Base-by-base conservation (phyloP, 2,797 vertebrate genomes). In the Fratercula arctica region DNA sequence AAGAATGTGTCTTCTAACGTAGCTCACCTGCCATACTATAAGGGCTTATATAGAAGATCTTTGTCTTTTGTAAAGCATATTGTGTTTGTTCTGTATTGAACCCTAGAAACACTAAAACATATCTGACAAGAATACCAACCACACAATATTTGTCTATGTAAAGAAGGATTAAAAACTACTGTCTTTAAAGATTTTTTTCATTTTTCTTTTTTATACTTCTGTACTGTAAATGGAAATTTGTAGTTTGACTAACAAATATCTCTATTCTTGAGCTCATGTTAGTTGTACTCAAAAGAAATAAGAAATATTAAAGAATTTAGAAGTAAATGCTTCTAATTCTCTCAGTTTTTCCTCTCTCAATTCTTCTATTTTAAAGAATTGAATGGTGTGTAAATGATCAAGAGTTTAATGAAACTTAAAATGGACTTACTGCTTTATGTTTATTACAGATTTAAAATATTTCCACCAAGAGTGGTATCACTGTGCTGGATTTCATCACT, bases 361-460 rank as follows among this genome's bases (percentile, higher is more conserved):
- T 73, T 82, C 23, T 63, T 86, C 39, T 63, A 19, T 45, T 41
- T 78, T 79, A 41, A 79, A 84, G 24, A 81, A 50, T 11, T 63
- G 70, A 86, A 46, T 46, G 43, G 4, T 56, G 39, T 48, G 21
- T 51, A 85, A 90, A 63, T 82, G 43, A 73, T 60, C 3, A 1
- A 45, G 43, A 85, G 29, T 75, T 95, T 82, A 87, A 93, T 63
- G 21, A 76, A 83, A 66, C 26, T 73, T 67, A 63, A 88, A 88
- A 68, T 31, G 21, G 13, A 37, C 41, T 24, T 46, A 9, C 21
- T 64, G 13, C 39, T 89, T 87, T 57, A 68, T 64, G 13, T 60
- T 92, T 81, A 45, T 77, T 70, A 81, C 19, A 7, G 7, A 18
- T 87, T 73, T 90, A 54, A 77, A 88, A 31, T 78, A 46, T 50